Percentiles rank a stretch among this genome's conserved stretches.
Evolutionary conservation across 1,140 invertebrate species (phyloP).

Genomic region (Drosophila quadrilineata): DNA sequence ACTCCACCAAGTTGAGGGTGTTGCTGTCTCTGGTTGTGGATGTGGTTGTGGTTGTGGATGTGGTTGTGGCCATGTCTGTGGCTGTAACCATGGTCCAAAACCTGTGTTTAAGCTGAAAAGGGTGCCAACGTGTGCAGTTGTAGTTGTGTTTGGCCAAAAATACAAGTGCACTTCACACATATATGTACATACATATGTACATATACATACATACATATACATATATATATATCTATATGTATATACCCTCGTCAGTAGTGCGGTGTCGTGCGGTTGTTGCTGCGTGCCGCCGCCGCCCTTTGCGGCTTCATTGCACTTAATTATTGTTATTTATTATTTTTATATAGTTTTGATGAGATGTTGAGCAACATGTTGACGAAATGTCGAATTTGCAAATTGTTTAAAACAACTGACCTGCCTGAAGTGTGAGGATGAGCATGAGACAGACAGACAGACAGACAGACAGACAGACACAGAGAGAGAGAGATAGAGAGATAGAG

Average conservation of each 20-base stretch:
- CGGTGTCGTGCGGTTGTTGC: neutral
- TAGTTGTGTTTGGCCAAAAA: too few species aligned
- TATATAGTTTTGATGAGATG: constrained; percentile 79
- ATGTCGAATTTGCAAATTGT: constrained; percentile 79
- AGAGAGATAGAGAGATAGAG: neutral
- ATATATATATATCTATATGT: too few species aligned
- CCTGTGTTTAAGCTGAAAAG: constrained; percentile 74
- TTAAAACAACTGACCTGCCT: constrained; percentile 60
- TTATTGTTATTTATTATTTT: constrained; percentile 80
- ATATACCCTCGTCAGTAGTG: neutral
- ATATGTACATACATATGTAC: too few species aligned
- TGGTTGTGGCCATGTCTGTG: constrained; percentile 6
- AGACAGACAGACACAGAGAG: neutral
- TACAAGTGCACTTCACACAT: constrained; percentile 15
- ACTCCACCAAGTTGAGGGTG: constrained; percentile 51
- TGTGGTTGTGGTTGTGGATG: constrained; percentile 24
- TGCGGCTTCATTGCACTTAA: constrained; percentile 72
- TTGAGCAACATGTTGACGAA: constrained; percentile 77
- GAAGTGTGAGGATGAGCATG: neutral
- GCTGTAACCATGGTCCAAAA: constrained; percentile 37
- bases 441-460: neutral
- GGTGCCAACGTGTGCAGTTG: constrained; percentile 66
- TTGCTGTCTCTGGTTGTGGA: constrained; percentile 32
- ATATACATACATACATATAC: neutral
- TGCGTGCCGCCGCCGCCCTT: constrained; percentile 27